These are phyloP conservation scores for Saiga tatarica DNA, from an alignment of 2,113 vertebrate species.

Conservation along the genomic window DNA sequence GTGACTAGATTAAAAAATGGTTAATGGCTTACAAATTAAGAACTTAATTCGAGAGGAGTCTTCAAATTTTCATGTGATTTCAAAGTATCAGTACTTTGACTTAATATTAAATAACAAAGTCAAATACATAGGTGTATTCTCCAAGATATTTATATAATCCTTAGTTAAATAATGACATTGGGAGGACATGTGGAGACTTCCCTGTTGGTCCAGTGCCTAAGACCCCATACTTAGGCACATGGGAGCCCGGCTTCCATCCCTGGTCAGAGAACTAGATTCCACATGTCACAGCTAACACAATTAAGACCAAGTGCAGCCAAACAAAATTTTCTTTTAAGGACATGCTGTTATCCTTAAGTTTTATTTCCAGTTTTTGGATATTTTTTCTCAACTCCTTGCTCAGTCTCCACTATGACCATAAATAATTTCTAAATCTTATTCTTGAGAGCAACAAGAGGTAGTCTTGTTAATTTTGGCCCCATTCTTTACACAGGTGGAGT, in stretches of 20 bases:
- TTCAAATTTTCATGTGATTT: neutral
- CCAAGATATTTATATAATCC: neutral
- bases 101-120: conserved; percentile 11
- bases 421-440: neutral
- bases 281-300: neutral
- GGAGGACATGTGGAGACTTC: neutral
- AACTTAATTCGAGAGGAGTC: neutral
- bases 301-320: neutral
- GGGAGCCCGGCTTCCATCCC: neutral
- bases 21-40: neutral
- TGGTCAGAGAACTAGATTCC: neutral
- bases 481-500: no score
- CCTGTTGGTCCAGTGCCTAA: neutral
- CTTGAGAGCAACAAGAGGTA: neutral
- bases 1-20: neutral
- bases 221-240: neutral
- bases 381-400: neutral
- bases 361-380: neutral
- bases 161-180: neutral
- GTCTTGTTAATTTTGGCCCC: neutral
- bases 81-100: neutral
- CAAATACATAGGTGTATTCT: neutral
- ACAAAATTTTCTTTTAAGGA: neutral
- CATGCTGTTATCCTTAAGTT: neutral
- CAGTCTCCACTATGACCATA: no score